Base-by-base conservation (phyloP, 2,113 vertebrate genomes). In the Leucopsar rothschildi region DNA sequence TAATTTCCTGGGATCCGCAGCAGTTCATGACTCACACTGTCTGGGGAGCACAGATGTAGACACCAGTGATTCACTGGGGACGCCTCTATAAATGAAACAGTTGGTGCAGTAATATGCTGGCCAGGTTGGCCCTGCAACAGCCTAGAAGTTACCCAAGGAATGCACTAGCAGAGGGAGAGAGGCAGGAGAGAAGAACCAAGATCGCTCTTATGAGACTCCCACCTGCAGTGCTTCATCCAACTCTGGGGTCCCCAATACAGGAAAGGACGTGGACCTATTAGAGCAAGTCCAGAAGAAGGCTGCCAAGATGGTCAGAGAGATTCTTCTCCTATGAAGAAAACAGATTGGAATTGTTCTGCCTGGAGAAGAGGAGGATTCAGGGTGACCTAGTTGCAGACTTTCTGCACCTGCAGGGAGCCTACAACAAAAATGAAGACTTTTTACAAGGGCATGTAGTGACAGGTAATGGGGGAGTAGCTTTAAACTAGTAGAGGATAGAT, bases 201-300 rank as follows among this genome's bases (percentile, higher is more conserved):
- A 19, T 69, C 0, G 0, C 15, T 42, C 17, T 49, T 63, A 18
- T 37, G 22, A 42, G n/a, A 16, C 29, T 68, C 25, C 11, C 15
- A 55, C 12, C 4, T 82, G 55, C 31, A 42, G 17, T 15, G 10
- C 22, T 76, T 6, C 35, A 49, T 69, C 47, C 35, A 61, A 0
- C 10, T 42, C 63, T 37, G 18, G 12, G 18, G 31, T 69, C 18
- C 27, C 50, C 63, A 42, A 2, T 12, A 49, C 15, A 28, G 22
- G 27, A 56, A 42, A 44, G 42, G 17, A 49, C 15, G 33, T 27
- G 8, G 8, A 49, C 5, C 40, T 76, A 18, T 37, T 63, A 33
- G 25, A 82, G 25, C 8, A 24, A 35, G 35, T 47, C 55, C 70
- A 78, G 73, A 78, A n/a, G 8, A 78, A 23, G n/a, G 63, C 45